These are phyloP conservation scores for Leucoraja erinaceus DNA, from an alignment of 2,113 vertebrate genomes.

Conservation along the genomic window DNA sequence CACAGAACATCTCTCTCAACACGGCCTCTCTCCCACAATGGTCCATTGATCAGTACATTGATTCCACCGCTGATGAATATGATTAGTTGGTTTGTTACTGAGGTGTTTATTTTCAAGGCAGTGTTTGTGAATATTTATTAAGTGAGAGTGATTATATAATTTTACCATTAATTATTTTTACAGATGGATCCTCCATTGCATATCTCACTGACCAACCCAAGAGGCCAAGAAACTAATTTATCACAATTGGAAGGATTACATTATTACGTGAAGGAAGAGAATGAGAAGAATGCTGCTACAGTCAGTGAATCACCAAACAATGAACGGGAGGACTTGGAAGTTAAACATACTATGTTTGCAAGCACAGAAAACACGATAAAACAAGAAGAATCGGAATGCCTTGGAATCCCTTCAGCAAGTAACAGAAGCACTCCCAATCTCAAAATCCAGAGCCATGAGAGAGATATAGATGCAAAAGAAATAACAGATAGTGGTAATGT, in stretches of 20 bases:
- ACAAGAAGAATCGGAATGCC: not conserved
- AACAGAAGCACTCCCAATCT: not conserved
- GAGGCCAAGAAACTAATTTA: not conserved
- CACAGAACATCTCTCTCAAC: too few relatives aligned
- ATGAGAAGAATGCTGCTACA: not conserved
- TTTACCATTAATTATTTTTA: not conserved
- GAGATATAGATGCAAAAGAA: not conserved
- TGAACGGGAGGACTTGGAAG: not conserved
- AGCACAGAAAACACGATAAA: not conserved
- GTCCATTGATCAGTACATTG: not conserved
- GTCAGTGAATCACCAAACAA: not conserved
- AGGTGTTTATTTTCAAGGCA: not conserved
- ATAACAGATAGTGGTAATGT: not conserved
- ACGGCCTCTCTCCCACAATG: too few relatives aligned
- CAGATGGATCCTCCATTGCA: constrained; percentile 15
- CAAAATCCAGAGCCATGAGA: not conserved
- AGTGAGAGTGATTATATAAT: not conserved
- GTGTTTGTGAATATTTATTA: not conserved
- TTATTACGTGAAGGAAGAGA: not conserved
- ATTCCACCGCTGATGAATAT: not conserved
- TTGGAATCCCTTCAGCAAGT: not conserved
- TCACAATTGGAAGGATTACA: not conserved
- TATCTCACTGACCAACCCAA: constrained; percentile 24
- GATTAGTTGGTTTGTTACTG: too few relatives aligned
- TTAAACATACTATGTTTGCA: not conserved